phyloP scores from a whole-genome alignment of 2,113 vertebrate genomes.

The Scalopus aquaticus region DNA sequence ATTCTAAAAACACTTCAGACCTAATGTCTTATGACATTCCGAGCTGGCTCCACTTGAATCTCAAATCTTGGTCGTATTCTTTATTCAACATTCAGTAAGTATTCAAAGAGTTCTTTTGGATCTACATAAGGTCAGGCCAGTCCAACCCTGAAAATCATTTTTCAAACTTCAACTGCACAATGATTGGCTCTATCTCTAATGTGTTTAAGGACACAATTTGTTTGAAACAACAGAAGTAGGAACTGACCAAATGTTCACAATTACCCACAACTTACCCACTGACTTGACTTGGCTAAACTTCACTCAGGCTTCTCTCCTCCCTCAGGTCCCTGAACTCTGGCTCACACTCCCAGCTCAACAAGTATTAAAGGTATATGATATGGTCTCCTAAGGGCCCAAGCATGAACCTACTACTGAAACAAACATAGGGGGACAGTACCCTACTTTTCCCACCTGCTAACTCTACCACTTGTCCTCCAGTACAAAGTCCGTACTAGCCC shows the following conservation, averaged over 20 bases:
- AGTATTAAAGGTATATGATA: background rate
- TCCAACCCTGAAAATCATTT: background rate
- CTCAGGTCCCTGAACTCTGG: background rate
- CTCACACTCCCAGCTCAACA: background rate
- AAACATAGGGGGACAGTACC: background rate
- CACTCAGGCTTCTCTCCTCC: background rate
- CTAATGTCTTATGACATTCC: background rate
- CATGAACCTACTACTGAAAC: background rate
- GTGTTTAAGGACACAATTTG: background rate
- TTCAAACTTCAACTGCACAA: background rate
- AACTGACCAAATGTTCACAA: background rate
- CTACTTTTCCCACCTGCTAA: background rate
- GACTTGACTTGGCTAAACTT: background rate
- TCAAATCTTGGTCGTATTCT: background rate
- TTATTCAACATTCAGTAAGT: background rate
- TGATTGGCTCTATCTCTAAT: background rate
- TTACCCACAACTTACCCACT: background rate
- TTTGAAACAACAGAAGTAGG: background rate
- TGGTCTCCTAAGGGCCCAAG: background rate
- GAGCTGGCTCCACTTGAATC: background rate
- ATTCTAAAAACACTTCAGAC: background rate
- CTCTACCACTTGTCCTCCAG: too few relatives aligned
- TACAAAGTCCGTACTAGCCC: background rate
- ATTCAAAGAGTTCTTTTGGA: background rate
- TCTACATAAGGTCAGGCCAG: background rate